phyloP scores from a whole-genome alignment of 2,113 vertebrate species.

The Poecilia latipinna region DNA sequence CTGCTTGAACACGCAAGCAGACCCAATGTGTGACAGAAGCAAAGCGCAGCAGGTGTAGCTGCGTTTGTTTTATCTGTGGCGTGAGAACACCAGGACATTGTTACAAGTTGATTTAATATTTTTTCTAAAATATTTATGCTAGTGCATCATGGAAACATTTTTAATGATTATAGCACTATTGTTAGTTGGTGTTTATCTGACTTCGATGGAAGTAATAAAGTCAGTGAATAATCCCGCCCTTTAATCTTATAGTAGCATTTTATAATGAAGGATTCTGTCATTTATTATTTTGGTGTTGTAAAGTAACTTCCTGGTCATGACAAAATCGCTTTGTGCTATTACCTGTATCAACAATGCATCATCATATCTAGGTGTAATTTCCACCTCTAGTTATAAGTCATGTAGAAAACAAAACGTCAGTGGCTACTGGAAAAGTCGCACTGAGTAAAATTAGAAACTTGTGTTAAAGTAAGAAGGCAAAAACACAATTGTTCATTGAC shows the following conservation, averaged over 20 bases:
- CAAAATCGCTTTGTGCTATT: not conserved
- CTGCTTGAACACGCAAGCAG: conserved; percentile 9
- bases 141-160: not conserved
- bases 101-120: not conserved
- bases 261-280: too few species aligned
- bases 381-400: not conserved
- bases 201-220: too few species aligned
- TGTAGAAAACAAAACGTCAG: not conserved
- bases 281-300: too few species aligned
- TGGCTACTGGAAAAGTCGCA: not conserved
- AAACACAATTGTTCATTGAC: not conserved
- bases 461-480: not conserved
- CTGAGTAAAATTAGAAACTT: not conserved
- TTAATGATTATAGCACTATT: not conserved
- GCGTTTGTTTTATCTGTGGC: conserved; percentile 37
- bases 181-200: not conserved
- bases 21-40: conserved; percentile 18
- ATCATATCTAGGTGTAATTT: not conserved
- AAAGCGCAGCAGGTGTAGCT: conserved; percentile 17
- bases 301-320: too few species aligned
- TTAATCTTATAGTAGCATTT: too few species aligned
- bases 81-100: conserved; percentile 11
- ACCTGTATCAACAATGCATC: not conserved
- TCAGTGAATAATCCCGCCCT: too few species aligned
- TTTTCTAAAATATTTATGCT: not conserved